Evolutionary conservation across 2,888 invertebrate species (phyloP), one percentile per base, ranked within the genome.

Genomic region (Lochmaea crataegi): DNA sequence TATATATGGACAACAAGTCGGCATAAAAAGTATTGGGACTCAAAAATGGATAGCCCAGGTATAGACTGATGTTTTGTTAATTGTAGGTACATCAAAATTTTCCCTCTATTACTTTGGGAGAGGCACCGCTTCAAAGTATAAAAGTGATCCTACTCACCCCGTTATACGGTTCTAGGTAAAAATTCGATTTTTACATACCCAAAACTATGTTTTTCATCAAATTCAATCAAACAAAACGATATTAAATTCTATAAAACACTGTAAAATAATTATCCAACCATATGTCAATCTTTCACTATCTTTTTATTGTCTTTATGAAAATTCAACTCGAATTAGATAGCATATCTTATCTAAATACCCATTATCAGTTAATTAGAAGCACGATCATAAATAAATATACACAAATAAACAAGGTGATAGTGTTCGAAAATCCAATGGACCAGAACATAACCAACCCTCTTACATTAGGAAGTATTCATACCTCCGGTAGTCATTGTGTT

Each of bases 261-360:
- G n/a, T n/a, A n/a, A n/a, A n/a, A n/a, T n/a, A 51, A 1, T 18
- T 53, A 18, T 18, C 9, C 18, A n/a, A 51, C 16, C n/a, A 10
- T 53, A 18, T 18, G 16, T 53, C 18, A 18, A 18, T 18, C 7
- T n/a, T 48, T 6, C 7, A 48, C 53, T 53, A 53, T 18, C 18
- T 53, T 18, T 18, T 9, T 18, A 53, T 53, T 53, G 53, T 53
- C 53, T 18, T 53, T 53, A 45, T 11, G 53, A 18, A 53, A 16
- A 53, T 53, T 18, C 18, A 53, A 9, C 53, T 53, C 16, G 1
- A 16, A 53, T 53, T 9, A 53, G 18, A 53, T 51, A 16, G 2
- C 53, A 18, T 53, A 53, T 53, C 53, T 53, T 53, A 53, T 53
- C 53, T 53, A 18, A 53, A 53, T 53, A 53, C 10, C 53, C 53